phyloP scores from a whole-genome alignment of 1,140 invertebrate species.

The Musca vetustissima region DNA sequence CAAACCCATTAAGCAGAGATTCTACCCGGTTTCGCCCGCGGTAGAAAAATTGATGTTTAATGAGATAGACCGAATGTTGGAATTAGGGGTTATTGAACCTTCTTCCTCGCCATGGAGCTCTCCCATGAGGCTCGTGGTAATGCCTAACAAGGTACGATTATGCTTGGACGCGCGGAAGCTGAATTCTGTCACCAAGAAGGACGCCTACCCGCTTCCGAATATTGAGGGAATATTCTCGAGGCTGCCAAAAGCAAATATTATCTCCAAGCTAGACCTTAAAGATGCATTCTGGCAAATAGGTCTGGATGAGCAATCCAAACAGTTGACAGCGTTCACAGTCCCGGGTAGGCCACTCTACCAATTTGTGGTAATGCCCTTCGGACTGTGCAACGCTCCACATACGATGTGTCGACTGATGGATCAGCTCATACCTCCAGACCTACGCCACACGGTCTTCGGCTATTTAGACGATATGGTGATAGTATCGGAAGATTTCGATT shows the following conservation, averaged over 20 bases:
- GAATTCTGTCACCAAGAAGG: conserved; percentile 44
- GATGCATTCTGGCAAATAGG: conserved; percentile 50
- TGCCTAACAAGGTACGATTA: conserved; percentile 32
- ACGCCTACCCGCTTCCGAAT: conserved; percentile 54
- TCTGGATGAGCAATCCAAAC: conserved; percentile 34
- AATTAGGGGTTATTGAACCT: conserved; percentile 31
- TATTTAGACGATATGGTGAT: conserved; percentile 18
- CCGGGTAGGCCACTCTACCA: conserved; percentile 50
- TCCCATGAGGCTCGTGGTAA: conserved; percentile 30
- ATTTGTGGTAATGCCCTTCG: conserved; percentile 40
- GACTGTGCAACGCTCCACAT: conserved; percentile 10
- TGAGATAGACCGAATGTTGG: conserved; percentile 27
- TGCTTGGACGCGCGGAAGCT: conserved; percentile 51
- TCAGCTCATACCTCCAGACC: not conserved
- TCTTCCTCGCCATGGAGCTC: conserved; percentile 39
- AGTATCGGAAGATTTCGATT: not conserved
- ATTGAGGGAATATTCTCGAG: conserved; percentile 56
- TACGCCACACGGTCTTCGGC: conserved; percentile 1
- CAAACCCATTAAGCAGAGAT: conserved; percentile 26
- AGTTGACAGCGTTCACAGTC: conserved; percentile 56
- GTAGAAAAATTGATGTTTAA: conserved; percentile 16
- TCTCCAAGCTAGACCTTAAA: conserved; percentile 50
- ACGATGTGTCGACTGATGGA: conserved; percentile 16
- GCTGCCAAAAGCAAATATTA: conserved; percentile 36
- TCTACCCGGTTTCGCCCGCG: conserved; percentile 29